Percentiles rank a stretch among this genome's conserved stretches.
Conservation (phyloP, 1,140 invertebrate genomes). For the Dolichoris vasculosae region DNA sequence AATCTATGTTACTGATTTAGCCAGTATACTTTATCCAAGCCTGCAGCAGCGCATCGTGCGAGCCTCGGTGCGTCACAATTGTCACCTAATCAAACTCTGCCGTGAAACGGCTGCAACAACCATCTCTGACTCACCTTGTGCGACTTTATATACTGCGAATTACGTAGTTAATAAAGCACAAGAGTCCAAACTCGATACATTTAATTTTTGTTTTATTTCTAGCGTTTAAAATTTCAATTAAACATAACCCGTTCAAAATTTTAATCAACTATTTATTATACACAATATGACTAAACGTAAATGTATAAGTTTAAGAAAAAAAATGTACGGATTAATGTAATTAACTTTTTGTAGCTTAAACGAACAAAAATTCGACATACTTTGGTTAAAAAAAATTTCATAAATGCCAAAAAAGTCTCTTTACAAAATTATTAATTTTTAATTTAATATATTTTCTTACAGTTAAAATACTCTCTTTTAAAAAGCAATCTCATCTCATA, state of each 20-base stretch:
- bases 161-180: neutral
- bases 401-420: too few species aligned
- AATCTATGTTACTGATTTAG: slow-evolving; percentile 45
- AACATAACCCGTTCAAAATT: too few species aligned
- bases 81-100: slow-evolving; percentile 41
- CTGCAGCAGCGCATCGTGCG: neutral
- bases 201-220: neutral
- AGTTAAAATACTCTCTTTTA: too few species aligned
- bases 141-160: slow-evolving; percentile 26
- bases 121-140: slow-evolving; percentile 31
- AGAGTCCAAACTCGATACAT: neutral
- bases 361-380: too few species aligned
- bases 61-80: slow-evolving; percentile 22
- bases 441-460: too few species aligned
- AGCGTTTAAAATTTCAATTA: neutral
- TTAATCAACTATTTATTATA: too few species aligned
- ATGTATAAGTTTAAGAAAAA: too few species aligned
- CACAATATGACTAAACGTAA: too few species aligned
- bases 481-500: neutral
- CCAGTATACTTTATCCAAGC: slow-evolving; percentile 24
- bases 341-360: too few species aligned
- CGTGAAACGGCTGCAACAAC: neutral
- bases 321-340: too few species aligned
- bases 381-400: too few species aligned
- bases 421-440: too few species aligned